Conservation (phyloP, 2,888 invertebrate genomes). For the Tanytarsus gracilentus region DNA sequence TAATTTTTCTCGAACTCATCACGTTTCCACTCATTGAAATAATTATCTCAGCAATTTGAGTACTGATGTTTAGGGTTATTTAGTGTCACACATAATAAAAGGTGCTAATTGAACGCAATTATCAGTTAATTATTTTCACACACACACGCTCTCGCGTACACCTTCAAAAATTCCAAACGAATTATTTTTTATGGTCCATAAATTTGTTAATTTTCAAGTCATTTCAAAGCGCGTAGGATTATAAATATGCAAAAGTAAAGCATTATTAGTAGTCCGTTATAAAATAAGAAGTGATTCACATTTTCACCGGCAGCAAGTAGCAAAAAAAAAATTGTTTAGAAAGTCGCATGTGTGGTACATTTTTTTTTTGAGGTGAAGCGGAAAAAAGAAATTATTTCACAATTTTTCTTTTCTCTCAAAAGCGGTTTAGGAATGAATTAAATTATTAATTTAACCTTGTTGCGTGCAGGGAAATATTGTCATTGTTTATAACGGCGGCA, state of each 20-base stretch:
- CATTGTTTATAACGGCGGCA: too few relatives aligned
- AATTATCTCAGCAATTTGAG: too few relatives aligned
- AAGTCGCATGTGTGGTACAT: constrained; percentile 17
- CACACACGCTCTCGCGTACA: not conserved
- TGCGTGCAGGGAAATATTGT: not conserved
- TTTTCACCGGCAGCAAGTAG: constrained; percentile 10
- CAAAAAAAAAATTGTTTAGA: constrained; percentile 13
- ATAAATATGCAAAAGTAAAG: too few relatives aligned
- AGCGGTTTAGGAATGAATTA: too few relatives aligned
- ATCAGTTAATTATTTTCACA: not conserved
- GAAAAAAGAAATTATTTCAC: constrained; percentile 6
- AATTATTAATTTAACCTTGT: constrained; percentile 9
- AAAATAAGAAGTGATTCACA: not conserved
- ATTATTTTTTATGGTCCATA: constrained; percentile 4
- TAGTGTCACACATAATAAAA: constrained; percentile 1
- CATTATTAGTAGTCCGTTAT: not conserved
- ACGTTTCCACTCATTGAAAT: too few relatives aligned
- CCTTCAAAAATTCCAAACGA: too few relatives aligned
- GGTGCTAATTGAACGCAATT: constrained; percentile 16
- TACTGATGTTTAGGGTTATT: not conserved
- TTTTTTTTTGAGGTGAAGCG: constrained; percentile 14
- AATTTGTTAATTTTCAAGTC: constrained; percentile 9
- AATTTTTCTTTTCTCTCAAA: too few relatives aligned
- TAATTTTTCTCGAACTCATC: too few relatives aligned
- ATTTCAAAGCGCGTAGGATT: constrained; percentile 2